These are phyloP conservation scores for Uria aalge DNA, from an alignment of 2,113 vertebrate genomes.

Conservation along the genomic window DNA sequence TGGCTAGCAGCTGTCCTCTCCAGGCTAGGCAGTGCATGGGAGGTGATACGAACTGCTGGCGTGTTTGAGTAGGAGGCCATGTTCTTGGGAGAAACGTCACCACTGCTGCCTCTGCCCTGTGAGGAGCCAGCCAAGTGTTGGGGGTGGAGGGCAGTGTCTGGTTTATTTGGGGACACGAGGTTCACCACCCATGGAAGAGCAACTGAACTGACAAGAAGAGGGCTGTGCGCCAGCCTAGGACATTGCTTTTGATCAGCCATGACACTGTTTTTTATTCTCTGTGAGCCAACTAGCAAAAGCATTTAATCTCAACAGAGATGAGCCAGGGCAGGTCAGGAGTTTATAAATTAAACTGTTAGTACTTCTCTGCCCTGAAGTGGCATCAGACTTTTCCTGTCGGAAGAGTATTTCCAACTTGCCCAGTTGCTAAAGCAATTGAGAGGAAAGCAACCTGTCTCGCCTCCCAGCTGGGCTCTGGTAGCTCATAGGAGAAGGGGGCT, in stretches of 20 bases:
- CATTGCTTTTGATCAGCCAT: background rate
- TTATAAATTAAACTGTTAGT: background rate
- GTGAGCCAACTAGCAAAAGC: background rate
- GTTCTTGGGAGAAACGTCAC: accelerated
- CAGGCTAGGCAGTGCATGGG: background rate
- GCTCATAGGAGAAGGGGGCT: background rate
- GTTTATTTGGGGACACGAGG: background rate
- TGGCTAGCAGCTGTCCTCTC: background rate
- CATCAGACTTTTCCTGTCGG: background rate
- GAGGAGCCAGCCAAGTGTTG: background rate
- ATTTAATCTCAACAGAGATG: background rate
- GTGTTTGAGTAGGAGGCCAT: background rate
- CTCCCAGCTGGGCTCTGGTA: background rate
- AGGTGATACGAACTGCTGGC: accelerated
- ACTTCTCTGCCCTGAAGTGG: background rate
- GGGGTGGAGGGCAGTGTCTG: background rate
- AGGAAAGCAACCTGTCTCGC: background rate
- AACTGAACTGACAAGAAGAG: background rate
- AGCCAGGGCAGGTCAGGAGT: background rate
- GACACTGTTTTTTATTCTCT: background rate
- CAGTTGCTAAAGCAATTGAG: background rate
- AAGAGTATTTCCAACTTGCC: background rate
- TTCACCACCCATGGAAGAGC: background rate
- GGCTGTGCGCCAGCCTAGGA: background rate
- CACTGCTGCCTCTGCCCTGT: background rate